These are phyloP conservation scores for Drosophila niveifrons DNA, from an alignment of 2,888 invertebrate species.

Conservation along the genomic window DNA sequence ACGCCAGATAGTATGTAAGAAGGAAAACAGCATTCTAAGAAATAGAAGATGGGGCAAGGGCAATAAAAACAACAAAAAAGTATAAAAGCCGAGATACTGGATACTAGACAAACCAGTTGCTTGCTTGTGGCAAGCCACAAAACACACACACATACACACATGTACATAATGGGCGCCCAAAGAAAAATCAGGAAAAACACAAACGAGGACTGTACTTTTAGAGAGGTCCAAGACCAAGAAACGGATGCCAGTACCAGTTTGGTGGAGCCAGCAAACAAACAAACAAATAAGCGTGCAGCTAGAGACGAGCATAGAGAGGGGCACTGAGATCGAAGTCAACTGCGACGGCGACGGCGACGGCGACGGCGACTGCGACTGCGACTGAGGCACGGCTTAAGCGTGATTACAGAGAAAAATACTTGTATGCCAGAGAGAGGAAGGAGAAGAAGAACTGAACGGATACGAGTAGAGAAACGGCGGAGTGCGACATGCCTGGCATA, in stretches of 20 bases:
- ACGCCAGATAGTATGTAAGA: conserved; percentile 55
- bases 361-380: conserved; percentile 7
- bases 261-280: conserved; percentile 76
- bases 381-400: conserved; percentile 59
- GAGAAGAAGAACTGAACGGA: conserved; percentile 41
- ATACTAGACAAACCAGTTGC: conserved; percentile 77
- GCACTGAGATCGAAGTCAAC: conserved; percentile 18
- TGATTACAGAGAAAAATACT: conserved; percentile 65
- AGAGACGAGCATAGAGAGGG: conserved; percentile 49
- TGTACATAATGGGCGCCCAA: conserved; percentile 46
- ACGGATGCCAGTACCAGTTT: conserved; percentile 74
- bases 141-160: conserved; percentile 21
- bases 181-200: conserved; percentile 77
- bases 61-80: conserved; percentile 41
- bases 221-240: conserved; percentile 35
- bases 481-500: conserved; percentile 73
- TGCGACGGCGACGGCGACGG: conserved; percentile 3
- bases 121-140: conserved; percentile 40
- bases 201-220: conserved; percentile 68
- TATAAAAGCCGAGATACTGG: conserved; percentile 56
- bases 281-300: conserved; percentile 77
- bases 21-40: conserved; percentile 73
- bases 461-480: conserved; percentile 52
- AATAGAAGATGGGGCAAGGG: conserved; percentile 53
- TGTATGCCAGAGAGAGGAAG: conserved; percentile 3